A percentile compares a stretch with the other conserved stretches of the same genome.
Conservation (phyloP, 2,797 vertebrate genomes). For the Tenualosa ilisha region DNA sequence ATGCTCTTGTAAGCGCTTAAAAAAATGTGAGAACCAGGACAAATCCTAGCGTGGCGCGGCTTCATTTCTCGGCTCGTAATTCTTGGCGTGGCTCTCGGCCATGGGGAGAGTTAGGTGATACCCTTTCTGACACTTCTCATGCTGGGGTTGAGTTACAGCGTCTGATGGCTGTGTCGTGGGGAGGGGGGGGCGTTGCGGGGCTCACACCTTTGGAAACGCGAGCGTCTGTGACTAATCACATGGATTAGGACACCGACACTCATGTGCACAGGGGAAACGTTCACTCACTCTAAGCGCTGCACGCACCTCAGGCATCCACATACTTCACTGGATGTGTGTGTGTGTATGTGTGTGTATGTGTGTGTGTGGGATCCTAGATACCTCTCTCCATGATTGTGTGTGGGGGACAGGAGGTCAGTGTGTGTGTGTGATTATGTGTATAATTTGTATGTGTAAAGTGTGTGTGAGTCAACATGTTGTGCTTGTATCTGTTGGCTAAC, state of each 20-base stretch:
- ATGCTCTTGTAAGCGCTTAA: background rate
- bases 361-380: background rate
- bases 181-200: slow-evolving; percentile 15
- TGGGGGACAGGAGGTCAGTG: too few species aligned
- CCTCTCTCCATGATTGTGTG: too few species aligned
- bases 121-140: slow-evolving; percentile 61
- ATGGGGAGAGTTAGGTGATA: slow-evolving; percentile 55
- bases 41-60: background rate
- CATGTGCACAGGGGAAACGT: slow-evolving; percentile 56
- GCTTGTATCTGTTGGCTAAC: too few species aligned
- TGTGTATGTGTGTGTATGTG: background rate
- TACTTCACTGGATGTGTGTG: background rate
- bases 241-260: slow-evolving; percentile 67
- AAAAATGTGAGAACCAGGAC: background rate
- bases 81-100: slow-evolving; percentile 39
- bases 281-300: slow-evolving; percentile 50
- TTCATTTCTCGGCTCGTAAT: slow-evolving; percentile 7
- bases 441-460: too few species aligned
- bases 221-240: slow-evolving; percentile 72
- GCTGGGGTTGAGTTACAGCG: slow-evolving; percentile 56
- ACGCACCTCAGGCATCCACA: background rate
- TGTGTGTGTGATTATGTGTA: too few species aligned
- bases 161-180: slow-evolving; percentile 30
- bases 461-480: too few species aligned
- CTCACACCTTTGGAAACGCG: slow-evolving; percentile 67